Base-by-base conservation (phyloP, 2,888 invertebrate genomes). In the Hyppa rectilinea region DNA sequence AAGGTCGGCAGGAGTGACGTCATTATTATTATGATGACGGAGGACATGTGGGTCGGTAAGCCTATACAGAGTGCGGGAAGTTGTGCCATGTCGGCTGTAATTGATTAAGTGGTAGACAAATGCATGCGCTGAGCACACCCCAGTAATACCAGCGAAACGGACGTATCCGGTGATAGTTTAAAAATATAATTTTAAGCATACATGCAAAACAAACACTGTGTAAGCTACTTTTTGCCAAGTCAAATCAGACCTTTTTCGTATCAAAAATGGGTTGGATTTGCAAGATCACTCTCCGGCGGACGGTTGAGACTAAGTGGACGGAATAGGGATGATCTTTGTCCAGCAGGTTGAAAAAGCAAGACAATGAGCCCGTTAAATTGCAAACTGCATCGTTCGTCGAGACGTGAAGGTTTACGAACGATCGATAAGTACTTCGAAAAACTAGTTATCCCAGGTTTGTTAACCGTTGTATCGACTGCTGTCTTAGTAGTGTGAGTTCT, bases 1-100 rank as follows among this genome's bases (percentile, higher is more conserved):
- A 93, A 95, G 95, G 95, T 91, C 93, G 88, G 65, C 74, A 63
- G 64, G 74, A 81, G 74, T 95, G 94, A 95, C 94, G 94, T 95
- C 94, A 95, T 87, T 81, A 79, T 85, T 89, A 87, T 87, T 89
- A 89, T 89, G 91, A 89, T 92, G 91, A 88, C 90, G 89, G 89
- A 90, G 93, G 92, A 91, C 92, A 93, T 90, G 88, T 90, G 92
- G 91, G 90, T 86, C 86, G 88, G 79, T 80, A 86, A 84, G 79
- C 79, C 71, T 79, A 75, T 85, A 85, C 84, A 82, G 79, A 81
- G 75, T 85, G 86, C 88, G 90, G 93, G 91, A 91, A 88, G 89
- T 87, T 77, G 81, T 82, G 75, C 86, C 79, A 79, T 72, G 78
- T 75, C 55, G 79, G 85, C 78, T 78, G 80, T 89, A 94, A 95